Evolutionary conservation across 2,888 invertebrate genomes (phyloP).

Genomic region (Agonopterix alstromeriana): DNA sequence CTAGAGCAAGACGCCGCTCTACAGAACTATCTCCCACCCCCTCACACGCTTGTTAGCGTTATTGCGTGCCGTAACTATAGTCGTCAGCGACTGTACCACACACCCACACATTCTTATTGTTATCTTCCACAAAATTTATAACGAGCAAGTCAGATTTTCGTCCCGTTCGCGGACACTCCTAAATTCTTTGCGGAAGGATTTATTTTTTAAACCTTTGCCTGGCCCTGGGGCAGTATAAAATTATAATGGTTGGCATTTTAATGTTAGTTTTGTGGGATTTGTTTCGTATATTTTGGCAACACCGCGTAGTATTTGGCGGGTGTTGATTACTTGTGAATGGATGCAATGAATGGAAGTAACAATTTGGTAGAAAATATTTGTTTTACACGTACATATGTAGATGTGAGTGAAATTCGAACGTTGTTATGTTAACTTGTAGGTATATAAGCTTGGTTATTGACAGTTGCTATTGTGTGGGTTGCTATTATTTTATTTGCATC

Average conservation of each 20-base stretch:
- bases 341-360: slow-evolving; percentile 4
- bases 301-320: slow-evolving; percentile 37
- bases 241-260: slow-evolving; percentile 43
- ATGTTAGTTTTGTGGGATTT: slow-evolving; percentile 42
- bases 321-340: not conserved
- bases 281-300: slow-evolving; percentile 51
- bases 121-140: slow-evolving; percentile 75
- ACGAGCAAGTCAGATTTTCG: slow-evolving; percentile 69
- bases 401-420: no score
- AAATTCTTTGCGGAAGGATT: slow-evolving; percentile 72
- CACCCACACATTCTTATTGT: slow-evolving; percentile 72
- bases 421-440: no score
- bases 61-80: slow-evolving; percentile 75
- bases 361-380: not conserved
- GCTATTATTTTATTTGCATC: no score
- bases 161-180: slow-evolving; percentile 63
- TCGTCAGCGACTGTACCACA: slow-evolving; percentile 71
- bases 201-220: slow-evolving; percentile 48
- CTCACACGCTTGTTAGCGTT: slow-evolving; percentile 75
- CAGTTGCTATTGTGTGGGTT: no score
- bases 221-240: slow-evolving; percentile 49
- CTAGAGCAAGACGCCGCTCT: slow-evolving; percentile 44
- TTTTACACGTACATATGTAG: no score
- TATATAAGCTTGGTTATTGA: no score
- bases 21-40: slow-evolving; percentile 32